Evolutionary conservation across 2,888 invertebrate species (phyloP).

Genomic region (Fragum fragum): DNA sequence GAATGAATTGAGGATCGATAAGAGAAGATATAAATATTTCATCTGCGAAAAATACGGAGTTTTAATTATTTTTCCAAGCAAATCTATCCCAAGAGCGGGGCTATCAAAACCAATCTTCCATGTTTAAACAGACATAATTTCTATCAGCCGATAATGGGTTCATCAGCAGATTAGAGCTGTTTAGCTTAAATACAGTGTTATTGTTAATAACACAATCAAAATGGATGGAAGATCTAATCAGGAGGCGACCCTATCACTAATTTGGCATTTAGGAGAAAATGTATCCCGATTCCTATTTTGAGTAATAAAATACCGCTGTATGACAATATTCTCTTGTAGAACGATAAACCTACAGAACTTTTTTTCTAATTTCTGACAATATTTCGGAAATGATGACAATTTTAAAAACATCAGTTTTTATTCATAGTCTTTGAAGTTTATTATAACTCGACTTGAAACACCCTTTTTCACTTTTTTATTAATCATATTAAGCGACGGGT

Average conservation of each 20-base stretch:
- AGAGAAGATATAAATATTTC: conserved; percentile 63
- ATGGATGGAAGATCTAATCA: conserved; percentile 24
- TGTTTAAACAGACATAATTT: conserved; percentile 36
- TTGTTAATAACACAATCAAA: conserved; percentile 30
- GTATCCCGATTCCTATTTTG: too few relatives aligned
- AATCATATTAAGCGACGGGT: too few relatives aligned
- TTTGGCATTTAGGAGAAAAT: background rate
- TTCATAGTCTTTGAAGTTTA: too few relatives aligned
- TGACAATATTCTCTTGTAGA: too few relatives aligned
- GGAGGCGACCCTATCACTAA: background rate
- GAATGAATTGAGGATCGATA: conserved; percentile 63
- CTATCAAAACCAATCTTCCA: conserved; percentile 50
- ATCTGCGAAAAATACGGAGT: conserved; percentile 40
- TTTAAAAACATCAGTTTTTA: too few relatives aligned
- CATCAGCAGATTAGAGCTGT: conserved; percentile 11
- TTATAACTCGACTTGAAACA: too few relatives aligned
- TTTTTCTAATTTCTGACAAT: too few relatives aligned
- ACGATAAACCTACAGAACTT: too few relatives aligned
- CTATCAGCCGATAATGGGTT: conserved; percentile 44
- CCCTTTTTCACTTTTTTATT: too few relatives aligned
- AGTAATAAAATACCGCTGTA: too few relatives aligned
- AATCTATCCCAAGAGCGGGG: conserved; percentile 46
- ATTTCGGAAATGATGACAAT: too few relatives aligned
- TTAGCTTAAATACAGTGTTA: conserved; percentile 14
- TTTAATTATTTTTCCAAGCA: conserved; percentile 60